phyloP scores from a whole-genome alignment of 30 jellyfish, hydroid and myxozoan species.

The Chrysaora quinquecirrha region DNA sequence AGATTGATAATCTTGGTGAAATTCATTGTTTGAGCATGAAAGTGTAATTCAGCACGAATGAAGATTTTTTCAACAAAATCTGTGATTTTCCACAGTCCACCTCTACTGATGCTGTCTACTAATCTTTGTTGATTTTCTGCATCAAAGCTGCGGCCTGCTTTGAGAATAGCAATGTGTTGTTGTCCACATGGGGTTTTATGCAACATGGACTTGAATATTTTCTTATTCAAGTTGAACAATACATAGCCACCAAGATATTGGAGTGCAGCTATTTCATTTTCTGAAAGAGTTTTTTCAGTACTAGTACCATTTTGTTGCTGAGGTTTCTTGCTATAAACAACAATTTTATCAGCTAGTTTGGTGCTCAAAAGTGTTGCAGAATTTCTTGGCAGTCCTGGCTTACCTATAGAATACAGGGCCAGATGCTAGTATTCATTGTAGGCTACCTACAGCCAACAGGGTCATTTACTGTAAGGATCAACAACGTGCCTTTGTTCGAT shows the following conservation, averaged over 20 bases:
- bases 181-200: not conserved
- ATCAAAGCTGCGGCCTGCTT: constrained; percentile 23
- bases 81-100: constrained; percentile 12
- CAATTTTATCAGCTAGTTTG: not conserved
- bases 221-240: constrained; percentile 31
- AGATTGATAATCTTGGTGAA: constrained; percentile 10
- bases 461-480: no score
- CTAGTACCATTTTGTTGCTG: not conserved
- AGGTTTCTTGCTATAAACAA: not conserved
- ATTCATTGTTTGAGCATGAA: constrained; percentile 21
- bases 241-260: constrained; percentile 63
- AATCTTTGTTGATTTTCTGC: not conserved
- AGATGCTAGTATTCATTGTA: no score
- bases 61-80: constrained; percentile 5
- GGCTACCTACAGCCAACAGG: no score
- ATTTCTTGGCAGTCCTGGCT: not conserved
- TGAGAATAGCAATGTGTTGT: constrained; percentile 23
- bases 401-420: no score
- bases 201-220: not conserved
- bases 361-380: not conserved
- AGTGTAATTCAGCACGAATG: constrained; percentile 14
- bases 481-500: no score
- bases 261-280: constrained; percentile 31
- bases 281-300: not conserved
- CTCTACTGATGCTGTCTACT: not conserved